Evolutionary conservation across 2,888 invertebrate species (phyloP).

Genomic region (Nowickia ferox): DNA sequence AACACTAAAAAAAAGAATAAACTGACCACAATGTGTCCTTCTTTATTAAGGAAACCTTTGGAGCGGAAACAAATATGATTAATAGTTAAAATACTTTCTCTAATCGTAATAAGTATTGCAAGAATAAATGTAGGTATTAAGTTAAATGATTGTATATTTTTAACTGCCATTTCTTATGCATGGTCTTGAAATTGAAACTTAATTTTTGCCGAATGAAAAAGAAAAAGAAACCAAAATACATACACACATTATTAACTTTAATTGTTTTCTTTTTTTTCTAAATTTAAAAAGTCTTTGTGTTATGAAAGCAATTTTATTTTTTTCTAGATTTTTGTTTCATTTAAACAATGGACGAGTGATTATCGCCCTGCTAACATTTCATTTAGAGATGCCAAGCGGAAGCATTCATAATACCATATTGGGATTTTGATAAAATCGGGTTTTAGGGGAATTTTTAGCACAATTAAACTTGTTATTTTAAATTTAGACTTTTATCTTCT

Average conservation of each 20-base stretch:
- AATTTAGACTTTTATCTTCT: too few species aligned
- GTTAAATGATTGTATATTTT: not conserved
- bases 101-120: not conserved
- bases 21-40: conserved; percentile 10
- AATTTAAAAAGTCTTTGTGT: not conserved
- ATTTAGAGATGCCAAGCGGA: too few species aligned
- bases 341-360: conserved; percentile 66
- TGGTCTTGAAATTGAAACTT: not conserved
- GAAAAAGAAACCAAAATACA: conserved; percentile 11
- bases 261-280: conserved; percentile 15
- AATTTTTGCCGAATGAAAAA: not conserved
- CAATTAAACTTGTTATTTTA: too few species aligned
- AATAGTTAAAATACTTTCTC: conserved; percentile 33
- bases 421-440: too few species aligned
- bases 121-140: not conserved
- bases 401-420: too few species aligned
- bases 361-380: conserved; percentile 44
- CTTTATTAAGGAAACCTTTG: not conserved
- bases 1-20: not conserved
- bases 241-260: conserved; percentile 23
- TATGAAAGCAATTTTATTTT: conserved; percentile 12
- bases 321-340: conserved; percentile 1
- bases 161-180: not conserved
- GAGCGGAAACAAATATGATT: conserved; percentile 26
- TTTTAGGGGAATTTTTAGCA: too few species aligned